Conservation (phyloP, 2,888 invertebrate genomes). For the Agriopis leucophaearia region DNA sequence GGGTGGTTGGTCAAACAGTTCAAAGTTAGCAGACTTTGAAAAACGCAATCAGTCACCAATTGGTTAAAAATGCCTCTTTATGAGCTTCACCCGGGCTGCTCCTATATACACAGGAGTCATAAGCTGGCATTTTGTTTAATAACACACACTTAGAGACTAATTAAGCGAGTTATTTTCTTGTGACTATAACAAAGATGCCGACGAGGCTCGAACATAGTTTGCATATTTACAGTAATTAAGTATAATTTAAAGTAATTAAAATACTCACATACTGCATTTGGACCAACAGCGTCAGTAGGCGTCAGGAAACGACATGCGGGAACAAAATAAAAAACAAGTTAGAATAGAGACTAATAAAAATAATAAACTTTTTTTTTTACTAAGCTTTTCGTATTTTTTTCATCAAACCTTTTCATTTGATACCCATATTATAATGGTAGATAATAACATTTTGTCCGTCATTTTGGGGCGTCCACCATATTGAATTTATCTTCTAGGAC, state of each 20-base stretch:
- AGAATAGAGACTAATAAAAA: conserved; percentile 39
- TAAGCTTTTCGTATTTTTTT: too few species aligned
- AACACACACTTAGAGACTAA: conserved; percentile 47
- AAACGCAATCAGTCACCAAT: too few species aligned
- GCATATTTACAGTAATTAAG: conserved; percentile 46
- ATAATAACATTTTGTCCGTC: too few species aligned
- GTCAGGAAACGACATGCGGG: conserved; percentile 56
- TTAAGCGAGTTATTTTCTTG: conserved; percentile 54
- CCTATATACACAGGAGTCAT: neutral
- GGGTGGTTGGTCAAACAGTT: too few species aligned
- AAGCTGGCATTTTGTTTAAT: conserved; percentile 54
- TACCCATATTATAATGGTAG: too few species aligned
- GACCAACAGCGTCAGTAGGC: conserved; percentile 52
- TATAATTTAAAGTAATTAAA: conserved; percentile 54
- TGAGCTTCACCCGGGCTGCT: too few species aligned
- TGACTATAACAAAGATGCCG: conserved; percentile 41
- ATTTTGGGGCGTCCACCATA: too few species aligned
- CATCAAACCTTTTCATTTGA: too few species aligned
- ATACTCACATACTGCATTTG: conserved; percentile 76
- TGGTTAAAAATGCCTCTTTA: too few species aligned
- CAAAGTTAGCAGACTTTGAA: too few species aligned
- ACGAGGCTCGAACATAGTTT: conserved; percentile 38
- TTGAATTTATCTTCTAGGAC: too few species aligned
- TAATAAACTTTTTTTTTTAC: too few species aligned
- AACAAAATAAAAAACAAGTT: conserved; percentile 54